These are phyloP conservation scores for Mylabris phalerata DNA, from an alignment of 1,140 invertebrate species.

Conservation along the genomic window DNA sequence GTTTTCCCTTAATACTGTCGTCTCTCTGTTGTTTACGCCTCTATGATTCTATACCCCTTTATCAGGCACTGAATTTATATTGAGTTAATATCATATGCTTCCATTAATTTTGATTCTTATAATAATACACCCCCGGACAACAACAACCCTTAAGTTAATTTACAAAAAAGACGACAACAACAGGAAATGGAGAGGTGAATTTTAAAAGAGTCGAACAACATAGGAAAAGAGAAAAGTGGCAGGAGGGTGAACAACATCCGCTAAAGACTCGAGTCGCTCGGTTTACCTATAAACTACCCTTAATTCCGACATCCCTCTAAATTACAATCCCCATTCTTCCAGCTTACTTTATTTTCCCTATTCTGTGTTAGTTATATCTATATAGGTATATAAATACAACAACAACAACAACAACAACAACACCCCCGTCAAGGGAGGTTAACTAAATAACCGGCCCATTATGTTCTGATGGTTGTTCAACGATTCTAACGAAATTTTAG, in stretches of 20 bases:
- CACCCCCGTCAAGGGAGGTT: slow-evolving; percentile 24
- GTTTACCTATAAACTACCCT: slow-evolving; percentile 46
- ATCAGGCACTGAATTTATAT: slow-evolving; percentile 25
- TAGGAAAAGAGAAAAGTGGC: not conserved
- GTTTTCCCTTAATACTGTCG: slow-evolving; percentile 25
- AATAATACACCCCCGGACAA: too few relatives aligned
- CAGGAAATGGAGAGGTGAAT: too few relatives aligned
- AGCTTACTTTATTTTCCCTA: slow-evolving; percentile 42
- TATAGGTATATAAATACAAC: not conserved
- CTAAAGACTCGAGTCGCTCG: slow-evolving; percentile 38
- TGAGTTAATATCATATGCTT: slow-evolving; percentile 29
- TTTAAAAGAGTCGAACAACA: slow-evolving; percentile 16
- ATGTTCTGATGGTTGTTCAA: slow-evolving; percentile 25
- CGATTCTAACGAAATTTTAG: slow-evolving; percentile 32
- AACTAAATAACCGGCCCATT: slow-evolving; percentile 45
- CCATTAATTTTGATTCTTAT: slow-evolving; percentile 27
- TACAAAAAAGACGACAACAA: too few relatives aligned
- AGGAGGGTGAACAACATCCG: slow-evolving; percentile 28
- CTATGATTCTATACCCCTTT: slow-evolving; percentile 30
- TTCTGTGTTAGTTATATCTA: slow-evolving; percentile 26
- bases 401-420: not conserved
- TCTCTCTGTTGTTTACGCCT: slow-evolving; percentile 37
- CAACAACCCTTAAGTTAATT: too few relatives aligned
- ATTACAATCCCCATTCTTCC: slow-evolving; percentile 45
- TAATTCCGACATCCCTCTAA: slow-evolving; percentile 46